Evolutionary conservation across 2,888 invertebrate genomes (phyloP), one percentile per base, ranked within the genome.

Genomic region (Osmoderma eremita): DNA sequence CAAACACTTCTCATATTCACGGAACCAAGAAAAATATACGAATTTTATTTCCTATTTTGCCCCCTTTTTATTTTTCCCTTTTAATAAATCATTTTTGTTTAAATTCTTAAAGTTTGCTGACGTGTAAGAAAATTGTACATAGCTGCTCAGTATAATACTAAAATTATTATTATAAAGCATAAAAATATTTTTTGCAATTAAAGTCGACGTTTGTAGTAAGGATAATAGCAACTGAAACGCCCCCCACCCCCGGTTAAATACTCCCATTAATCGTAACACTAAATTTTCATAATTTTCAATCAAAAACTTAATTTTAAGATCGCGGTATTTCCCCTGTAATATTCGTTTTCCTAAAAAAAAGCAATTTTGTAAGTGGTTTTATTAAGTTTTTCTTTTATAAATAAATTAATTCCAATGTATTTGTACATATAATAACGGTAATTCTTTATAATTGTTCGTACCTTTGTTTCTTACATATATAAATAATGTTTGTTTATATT

Each of bases 361-460:
- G 15, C 30, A 38, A 38, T 24, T 50, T 24, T 24, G 5, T 12
- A 20, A 22, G n/a, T 50, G 6, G 22, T 10, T 49, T 45, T 49
- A 12, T 10, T 20, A n/a, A 10, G n/a, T 36, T 45, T 45, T 17
- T 45, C 8, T 36, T 17, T 53, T 50, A 45, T 22, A 24, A 13
- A 38, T 53, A 53, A 53, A 53, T 53, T 53, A 53, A 53, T 53
- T 53, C n/a, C n/a, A n/a, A n/a, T n/a, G n/a, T n/a, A n/a, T n/a
- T n/a, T n/a, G n/a, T n/a, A n/a, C n/a, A n/a, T n/a, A n/a, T n/a
- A n/a, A n/a, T n/a, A n/a, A n/a, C n/a, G n/a, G n/a, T n/a, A n/a
- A n/a, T n/a, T n/a, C n/a, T n/a, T n/a, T n/a, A n/a, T n/a, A n/a
- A n/a, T n/a, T 53, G 53, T 53, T 38, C n/a, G 39, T 53, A 53